phyloP scores from a whole-genome alignment of 2,888 invertebrate genomes.

The Apantesis nais region DNA sequence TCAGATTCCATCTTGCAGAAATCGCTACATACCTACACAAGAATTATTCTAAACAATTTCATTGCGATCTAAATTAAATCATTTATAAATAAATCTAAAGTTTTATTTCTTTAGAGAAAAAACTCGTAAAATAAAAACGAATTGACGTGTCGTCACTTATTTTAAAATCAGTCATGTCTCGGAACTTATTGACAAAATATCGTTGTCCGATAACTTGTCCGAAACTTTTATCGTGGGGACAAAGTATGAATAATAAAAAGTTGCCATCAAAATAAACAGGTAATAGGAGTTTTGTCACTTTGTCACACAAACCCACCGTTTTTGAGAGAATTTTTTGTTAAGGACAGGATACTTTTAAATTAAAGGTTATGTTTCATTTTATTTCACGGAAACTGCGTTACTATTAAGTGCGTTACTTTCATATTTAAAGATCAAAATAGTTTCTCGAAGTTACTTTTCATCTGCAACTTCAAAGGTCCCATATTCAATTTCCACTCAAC shows the following conservation, averaged over 20 bases:
- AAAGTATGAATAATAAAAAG: slow-evolving; percentile 52
- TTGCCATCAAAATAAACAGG: slow-evolving; percentile 41
- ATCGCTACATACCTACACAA: no score
- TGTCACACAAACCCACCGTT: slow-evolving; percentile 10
- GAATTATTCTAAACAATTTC: background rate
- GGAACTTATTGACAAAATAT: slow-evolving; percentile 46
- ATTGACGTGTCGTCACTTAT: slow-evolving; percentile 12
- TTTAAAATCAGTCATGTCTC: slow-evolving; percentile 24
- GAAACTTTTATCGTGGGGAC: slow-evolving; percentile 50
- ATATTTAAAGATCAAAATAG: no score
- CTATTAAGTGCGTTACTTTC: no score
- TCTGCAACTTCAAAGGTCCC: background rate
- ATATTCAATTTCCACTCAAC: background rate
- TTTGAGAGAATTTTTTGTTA: background rate
- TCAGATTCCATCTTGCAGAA: no score
- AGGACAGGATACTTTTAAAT: background rate
- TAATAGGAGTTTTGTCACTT: slow-evolving; percentile 39
- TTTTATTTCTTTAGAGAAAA: background rate
- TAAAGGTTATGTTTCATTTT: background rate
- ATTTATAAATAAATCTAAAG: background rate
- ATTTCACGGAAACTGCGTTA: background rate
- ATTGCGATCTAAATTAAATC: background rate
- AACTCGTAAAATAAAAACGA: background rate
- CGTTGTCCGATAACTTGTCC: slow-evolving; percentile 31
- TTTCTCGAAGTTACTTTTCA: no score